Evolutionary conservation across 2,113 vertebrate genomes (phyloP).

Genomic region (Chascanopsetta lugubris): DNA sequence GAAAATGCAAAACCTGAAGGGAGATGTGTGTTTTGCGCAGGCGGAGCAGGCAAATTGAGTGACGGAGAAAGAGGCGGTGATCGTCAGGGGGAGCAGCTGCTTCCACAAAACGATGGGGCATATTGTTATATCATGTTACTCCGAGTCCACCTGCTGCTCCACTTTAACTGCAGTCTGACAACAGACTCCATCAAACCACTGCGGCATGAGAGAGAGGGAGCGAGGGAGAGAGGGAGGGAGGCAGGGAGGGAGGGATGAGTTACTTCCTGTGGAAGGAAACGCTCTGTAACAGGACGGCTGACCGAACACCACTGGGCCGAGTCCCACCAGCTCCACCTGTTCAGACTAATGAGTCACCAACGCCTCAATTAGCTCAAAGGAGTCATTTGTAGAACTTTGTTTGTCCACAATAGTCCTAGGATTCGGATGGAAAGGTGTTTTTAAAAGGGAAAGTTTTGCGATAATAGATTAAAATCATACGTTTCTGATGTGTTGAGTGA

Average conservation of each 20-base stretch:
- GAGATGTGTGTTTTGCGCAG: background rate
- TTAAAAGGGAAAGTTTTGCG: too few species aligned
- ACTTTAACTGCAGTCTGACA: conserved; percentile 50
- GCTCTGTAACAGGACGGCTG: conserved; percentile 1
- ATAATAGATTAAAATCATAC: too few species aligned
- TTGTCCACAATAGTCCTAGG: too few species aligned
- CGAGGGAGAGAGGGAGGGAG: conserved; percentile 1
- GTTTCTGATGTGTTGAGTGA: too few species aligned
- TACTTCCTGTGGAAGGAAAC: conserved; percentile 16
- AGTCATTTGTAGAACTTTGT: too few species aligned
- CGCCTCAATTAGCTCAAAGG: too few species aligned
- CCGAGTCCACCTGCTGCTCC: conserved; percentile 67
- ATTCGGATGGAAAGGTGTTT: too few species aligned
- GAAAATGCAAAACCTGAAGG: background rate
- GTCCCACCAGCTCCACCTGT: conserved; percentile 9
- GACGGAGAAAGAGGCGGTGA: conserved; percentile 28
- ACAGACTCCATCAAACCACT: conserved; percentile 49
- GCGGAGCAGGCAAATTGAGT: conserved; percentile 37
- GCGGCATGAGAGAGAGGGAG: background rate
- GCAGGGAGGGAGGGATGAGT: conserved; percentile 7
- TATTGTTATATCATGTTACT: conserved; percentile 56
- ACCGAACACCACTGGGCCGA: background rate
- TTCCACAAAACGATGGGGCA: conserved; percentile 45
- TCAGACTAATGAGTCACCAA: conserved; percentile 7
- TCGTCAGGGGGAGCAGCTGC: conserved; percentile 62